These are phyloP conservation scores for Phasia obesa DNA, from an alignment of 2,888 invertebrate species.

Conservation along the genomic window DNA sequence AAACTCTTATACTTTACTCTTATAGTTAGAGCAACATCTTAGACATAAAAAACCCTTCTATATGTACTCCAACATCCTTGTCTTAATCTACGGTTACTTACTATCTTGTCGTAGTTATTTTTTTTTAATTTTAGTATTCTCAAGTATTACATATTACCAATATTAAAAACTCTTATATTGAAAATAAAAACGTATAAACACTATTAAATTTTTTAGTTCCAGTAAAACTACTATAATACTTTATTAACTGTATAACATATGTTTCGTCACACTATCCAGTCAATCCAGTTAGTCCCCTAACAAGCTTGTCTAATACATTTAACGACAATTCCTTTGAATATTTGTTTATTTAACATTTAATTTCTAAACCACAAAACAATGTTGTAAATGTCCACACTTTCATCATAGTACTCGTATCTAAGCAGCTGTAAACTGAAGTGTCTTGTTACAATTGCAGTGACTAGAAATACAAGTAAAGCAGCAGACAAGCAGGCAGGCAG, in stretches of 20 bases:
- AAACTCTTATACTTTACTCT: no score
- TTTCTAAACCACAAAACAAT: constrained; percentile 62
- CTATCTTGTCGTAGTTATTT: no score
- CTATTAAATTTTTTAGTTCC: no score
- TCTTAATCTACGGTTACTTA: no score
- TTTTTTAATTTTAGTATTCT: no score
- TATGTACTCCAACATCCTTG: no score
- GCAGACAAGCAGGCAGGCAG: no score
- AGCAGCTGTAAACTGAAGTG: neutral
- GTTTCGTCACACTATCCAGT: constrained; percentile 5
- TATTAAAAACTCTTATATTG: no score
- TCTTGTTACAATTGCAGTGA: constrained; percentile 7
- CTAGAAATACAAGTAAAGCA: constrained; percentile 6
- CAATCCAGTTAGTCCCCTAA: constrained; percentile 56
- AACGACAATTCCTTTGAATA: constrained; percentile 59
- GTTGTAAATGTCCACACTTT: constrained; percentile 58
- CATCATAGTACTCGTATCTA: neutral
- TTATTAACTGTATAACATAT: neutral
- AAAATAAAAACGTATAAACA: no score
- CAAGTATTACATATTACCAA: no score
- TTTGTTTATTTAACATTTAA: constrained; percentile 62
- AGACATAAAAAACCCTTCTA: no score
- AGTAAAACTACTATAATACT: neutral
- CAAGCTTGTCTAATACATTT: constrained; percentile 28
- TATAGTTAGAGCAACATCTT: no score